Evolutionary conservation across 2,797 vertebrate genomes (phyloP).

Genomic region (Megalops cyprinoides): DNA sequence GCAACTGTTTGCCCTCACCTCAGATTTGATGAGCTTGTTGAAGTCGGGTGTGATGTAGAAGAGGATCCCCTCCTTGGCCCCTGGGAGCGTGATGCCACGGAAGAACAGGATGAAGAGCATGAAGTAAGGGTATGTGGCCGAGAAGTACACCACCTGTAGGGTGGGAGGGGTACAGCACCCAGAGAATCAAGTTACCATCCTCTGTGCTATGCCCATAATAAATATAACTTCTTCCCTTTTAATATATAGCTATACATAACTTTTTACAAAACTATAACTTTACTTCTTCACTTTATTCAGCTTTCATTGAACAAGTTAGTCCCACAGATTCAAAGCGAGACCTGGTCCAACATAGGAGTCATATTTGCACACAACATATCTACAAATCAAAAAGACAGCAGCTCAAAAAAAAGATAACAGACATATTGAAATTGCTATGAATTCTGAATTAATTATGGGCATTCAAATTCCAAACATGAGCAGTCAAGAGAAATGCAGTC

Average conservation of each 20-base stretch:
- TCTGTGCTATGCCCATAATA: too few species aligned
- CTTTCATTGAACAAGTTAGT: not conserved
- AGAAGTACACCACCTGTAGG: conserved; percentile 89
- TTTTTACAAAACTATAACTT: too few species aligned
- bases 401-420: not conserved
- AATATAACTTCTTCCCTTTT: too few species aligned
- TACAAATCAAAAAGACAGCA: not conserved
- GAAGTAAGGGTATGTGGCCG: conserved; percentile 90
- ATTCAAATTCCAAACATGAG: not conserved
- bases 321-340: not conserved
- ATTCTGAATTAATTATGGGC: not conserved
- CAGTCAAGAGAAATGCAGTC: not conserved
- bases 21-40: conserved; percentile 80
- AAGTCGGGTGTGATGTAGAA: conserved; percentile 92
- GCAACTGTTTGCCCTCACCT: conserved; percentile 69
- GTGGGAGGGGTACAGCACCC: conserved; percentile 20
- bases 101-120: conserved; percentile 92
- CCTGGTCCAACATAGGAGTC: too few species aligned
- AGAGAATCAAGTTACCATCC: not conserved
- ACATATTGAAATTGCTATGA: not conserved
- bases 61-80: conserved; percentile 85
- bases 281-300: not conserved
- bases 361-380: too few species aligned
- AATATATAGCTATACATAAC: too few species aligned
- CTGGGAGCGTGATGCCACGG: conserved; percentile 86